These are phyloP conservation scores for Eristalis arbustorum DNA, from an alignment of 2,888 invertebrate genomes.

Conservation along the genomic window DNA sequence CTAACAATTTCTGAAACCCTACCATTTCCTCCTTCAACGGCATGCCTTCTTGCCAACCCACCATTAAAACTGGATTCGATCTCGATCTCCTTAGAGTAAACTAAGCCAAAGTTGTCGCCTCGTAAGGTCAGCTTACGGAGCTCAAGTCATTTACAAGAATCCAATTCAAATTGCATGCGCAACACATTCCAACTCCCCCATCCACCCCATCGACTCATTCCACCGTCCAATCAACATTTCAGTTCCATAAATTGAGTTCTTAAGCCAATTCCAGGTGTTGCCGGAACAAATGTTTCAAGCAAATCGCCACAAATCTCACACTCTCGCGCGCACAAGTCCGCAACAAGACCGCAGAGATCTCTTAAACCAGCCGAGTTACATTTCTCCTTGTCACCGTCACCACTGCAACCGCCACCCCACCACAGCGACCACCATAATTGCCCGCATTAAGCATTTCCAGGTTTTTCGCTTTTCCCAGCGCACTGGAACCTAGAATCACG, in stretches of 20 bases:
- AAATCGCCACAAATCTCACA: conserved; percentile 16
- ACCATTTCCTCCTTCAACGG: too few relatives aligned
- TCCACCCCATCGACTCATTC: background rate
- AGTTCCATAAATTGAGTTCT: background rate
- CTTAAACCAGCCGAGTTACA: conserved; percentile 1
- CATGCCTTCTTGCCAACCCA: too few relatives aligned
- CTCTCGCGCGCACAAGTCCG: background rate
- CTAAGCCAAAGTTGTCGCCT: too few relatives aligned
- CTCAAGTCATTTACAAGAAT: too few relatives aligned
- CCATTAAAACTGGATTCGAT: too few relatives aligned
- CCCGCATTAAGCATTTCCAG: conserved; percentile 41
- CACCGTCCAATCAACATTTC: background rate
- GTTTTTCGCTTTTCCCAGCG: conserved; percentile 41
- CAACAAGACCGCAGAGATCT: background rate
- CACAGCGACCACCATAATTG: conserved; percentile 28
- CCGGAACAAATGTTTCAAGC: conserved; percentile 9
- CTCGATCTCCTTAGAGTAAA: too few relatives aligned
- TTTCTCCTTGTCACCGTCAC: conserved; percentile 26
- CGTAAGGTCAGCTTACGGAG: too few relatives aligned
- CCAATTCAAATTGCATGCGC: background rate
- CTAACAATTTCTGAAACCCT: too few relatives aligned
- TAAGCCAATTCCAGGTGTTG: background rate
- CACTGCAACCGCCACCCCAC: background rate
- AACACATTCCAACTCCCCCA: background rate
- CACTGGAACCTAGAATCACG: conserved; percentile 23